Base-by-base conservation (phyloP, 2,113 vertebrate species). In the Mystacornis crossleyi region DNA sequence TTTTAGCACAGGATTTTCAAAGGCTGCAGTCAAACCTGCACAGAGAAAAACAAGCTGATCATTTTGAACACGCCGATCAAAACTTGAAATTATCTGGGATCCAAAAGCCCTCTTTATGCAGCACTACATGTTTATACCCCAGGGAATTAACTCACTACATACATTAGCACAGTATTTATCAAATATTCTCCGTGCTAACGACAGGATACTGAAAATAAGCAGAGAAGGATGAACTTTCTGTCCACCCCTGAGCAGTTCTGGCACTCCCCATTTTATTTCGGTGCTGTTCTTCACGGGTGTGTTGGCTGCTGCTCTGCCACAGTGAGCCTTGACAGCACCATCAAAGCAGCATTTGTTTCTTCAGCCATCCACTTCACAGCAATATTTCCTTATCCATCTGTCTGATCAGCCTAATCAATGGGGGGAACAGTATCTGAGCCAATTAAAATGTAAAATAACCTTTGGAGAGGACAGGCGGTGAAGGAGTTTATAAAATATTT, bases 251-350 rank as follows among this genome's bases (percentile, higher is more conserved):
- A 54, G 45, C 13, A 58, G 25, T 20, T 36, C 21, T 87, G 48
- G 16, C 42, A 43, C 42, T 80, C 5, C 10, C 12, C 4, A 5
- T 47, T 81, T 86, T 9, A 53, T 70, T 70, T 57, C 8, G 17
- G 12, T 25, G 25, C 7, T 54, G 17, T 38, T 19, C 12, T 75
- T 67, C 61, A 29, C 0, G 2, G 57, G 9, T 0, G 0, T 13
- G 5, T 18, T 43, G 66, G 24, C 34, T n/a, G 47, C 17, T 53
- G 12, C 48, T n/a, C 15, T 72, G 48, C n/a, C 66, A 12, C 29
- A 6, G 24, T 1, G 7, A 82, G 29, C 38, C 12, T 17, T 24
- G 38, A 24, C 33, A 82, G 26, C 61, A 75, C 17, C 36, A 67
- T 19, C 48, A 82, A 86, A 73, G 20, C 38, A 80, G 8, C 7